Evolutionary conservation across 35 echinoderm and acorn worm genomes (phyloP).

Genomic region (Amphiura filiformis): DNA sequence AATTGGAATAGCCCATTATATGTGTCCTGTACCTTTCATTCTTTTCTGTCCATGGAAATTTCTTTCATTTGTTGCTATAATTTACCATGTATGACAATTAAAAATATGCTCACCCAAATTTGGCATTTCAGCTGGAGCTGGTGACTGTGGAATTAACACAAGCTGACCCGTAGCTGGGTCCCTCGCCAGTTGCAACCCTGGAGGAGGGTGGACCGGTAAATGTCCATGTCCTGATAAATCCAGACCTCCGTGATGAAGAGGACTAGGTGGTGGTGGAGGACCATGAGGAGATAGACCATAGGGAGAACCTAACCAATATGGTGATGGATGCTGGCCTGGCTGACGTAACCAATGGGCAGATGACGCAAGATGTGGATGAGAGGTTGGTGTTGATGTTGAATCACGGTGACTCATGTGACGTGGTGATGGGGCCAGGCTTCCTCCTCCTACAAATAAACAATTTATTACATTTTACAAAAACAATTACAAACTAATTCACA

Average conservation of each 20-base stretch:
- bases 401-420: conserved; percentile 1
- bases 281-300: conserved; percentile 43
- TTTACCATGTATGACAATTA: too few relatives aligned
- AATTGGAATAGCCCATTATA: too few relatives aligned
- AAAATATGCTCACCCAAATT: neutral
- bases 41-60: too few relatives aligned
- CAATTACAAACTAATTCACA: too few relatives aligned
- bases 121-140: conserved; percentile 6
- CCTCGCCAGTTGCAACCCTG: conserved; percentile 56
- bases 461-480: too few relatives aligned
- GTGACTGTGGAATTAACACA: conserved; percentile 42
- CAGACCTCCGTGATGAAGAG: neutral
- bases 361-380: conserved; percentile 45
- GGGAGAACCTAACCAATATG: conserved; percentile 22
- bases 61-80: too few relatives aligned
- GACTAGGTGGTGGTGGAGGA: conserved; percentile 33
- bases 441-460: conserved; percentile 26
- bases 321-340: conserved; percentile 26
- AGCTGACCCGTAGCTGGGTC: conserved; percentile 73
- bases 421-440: conserved; percentile 20
- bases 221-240: conserved; percentile 15
- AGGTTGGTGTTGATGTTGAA: conserved; percentile 26
- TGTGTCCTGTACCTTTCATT: too few relatives aligned
- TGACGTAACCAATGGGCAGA: conserved; percentile 60
- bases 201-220: neutral